A percentile compares a stretch with the other conserved stretches of the same genome.
Evolutionary conservation across 53 echinoderm and acorn worm species (phyloP).

Genomic region (Paracentrotus lividus): DNA sequence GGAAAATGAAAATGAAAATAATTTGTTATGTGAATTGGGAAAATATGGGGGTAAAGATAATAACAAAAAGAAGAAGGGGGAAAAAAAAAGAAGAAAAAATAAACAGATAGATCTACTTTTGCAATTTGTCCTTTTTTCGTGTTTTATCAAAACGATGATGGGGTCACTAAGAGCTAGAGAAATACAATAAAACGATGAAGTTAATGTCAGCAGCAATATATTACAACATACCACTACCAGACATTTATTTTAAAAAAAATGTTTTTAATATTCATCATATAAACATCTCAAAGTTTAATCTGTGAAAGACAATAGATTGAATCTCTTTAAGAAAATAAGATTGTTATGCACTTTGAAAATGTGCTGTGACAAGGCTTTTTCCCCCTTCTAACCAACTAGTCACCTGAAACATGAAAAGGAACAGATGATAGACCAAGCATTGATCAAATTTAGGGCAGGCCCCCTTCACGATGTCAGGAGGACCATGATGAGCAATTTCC

Average conservation of each 20-base stretch:
- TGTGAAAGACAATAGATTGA: not conserved
- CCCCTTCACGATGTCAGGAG: not conserved
- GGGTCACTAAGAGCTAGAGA: too few species aligned
- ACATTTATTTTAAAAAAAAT: too few species aligned
- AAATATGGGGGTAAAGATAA: too few species aligned
- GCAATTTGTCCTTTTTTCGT: too few species aligned
- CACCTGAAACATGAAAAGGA: not conserved
- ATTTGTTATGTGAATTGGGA: not conserved
- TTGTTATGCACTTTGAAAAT: not conserved
- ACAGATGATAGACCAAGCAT: not conserved
- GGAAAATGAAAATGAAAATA: not conserved
- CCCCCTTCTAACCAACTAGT: not conserved
- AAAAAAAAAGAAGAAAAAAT: too few species aligned
- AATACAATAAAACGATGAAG: too few species aligned
- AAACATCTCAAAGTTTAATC: not conserved
- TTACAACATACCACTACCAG: too few species aligned
- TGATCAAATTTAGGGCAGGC: not conserved
- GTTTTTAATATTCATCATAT: too few species aligned
- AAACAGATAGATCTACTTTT: too few species aligned
- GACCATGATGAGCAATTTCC: conserved; percentile 15
- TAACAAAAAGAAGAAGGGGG: too few species aligned
- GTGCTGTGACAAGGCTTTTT: not conserved
- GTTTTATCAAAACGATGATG: too few species aligned
- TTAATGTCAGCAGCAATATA: too few species aligned
- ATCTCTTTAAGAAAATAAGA: not conserved